phyloP scores from a whole-genome alignment of 2,888 invertebrate species.

The Cantharis rufa region DNA sequence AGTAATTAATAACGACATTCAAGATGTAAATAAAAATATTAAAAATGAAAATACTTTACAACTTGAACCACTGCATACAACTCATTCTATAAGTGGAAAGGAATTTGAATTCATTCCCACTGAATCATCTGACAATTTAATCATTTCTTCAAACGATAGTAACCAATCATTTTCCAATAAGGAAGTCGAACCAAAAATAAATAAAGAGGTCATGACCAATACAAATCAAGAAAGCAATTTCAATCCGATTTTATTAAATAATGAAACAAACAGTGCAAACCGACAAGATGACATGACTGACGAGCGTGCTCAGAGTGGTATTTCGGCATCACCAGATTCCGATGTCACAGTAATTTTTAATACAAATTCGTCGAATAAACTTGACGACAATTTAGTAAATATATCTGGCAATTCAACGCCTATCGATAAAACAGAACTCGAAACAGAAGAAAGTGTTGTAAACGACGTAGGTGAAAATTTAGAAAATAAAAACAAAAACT shows the following conservation, averaged over 20 bases:
- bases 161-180: not conserved
- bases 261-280: not conserved
- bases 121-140: not conserved
- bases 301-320: not conserved
- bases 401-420: not conserved
- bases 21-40: not conserved
- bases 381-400: not conserved
- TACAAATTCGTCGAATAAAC: conserved; percentile 2
- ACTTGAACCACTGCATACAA: not conserved
- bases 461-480: not conserved
- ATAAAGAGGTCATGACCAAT: not conserved
- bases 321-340: not conserved
- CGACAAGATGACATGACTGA: not conserved
- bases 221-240: not conserved
- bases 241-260: not conserved
- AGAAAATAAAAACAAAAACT: not conserved
- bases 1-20: not conserved
- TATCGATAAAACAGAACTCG: not conserved
- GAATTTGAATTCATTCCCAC: not conserved
- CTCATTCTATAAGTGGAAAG: not conserved
- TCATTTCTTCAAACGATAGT: not conserved
- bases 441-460: not conserved
- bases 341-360: not conserved
- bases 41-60: not conserved
- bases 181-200: not conserved